These are phyloP conservation scores for Papilio polytes DNA, from an alignment of 1,140 invertebrate genomes.

Conservation along the genomic window DNA sequence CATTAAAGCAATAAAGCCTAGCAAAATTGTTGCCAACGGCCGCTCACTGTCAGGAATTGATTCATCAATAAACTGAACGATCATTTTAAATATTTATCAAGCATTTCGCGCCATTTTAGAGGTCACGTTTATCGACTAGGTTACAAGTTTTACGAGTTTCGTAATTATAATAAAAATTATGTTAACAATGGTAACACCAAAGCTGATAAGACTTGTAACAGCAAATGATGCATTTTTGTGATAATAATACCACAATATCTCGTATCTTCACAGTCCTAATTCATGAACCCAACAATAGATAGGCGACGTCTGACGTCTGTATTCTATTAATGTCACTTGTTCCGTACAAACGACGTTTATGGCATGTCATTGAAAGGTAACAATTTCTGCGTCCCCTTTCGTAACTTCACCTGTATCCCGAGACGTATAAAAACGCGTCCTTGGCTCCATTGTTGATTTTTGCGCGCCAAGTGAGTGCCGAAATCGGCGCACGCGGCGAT, in stretches of 20 bases:
- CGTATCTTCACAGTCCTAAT: neutral
- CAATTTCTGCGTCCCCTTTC: constrained; percentile 59
- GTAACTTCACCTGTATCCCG: constrained; percentile 74
- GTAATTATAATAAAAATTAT: constrained; percentile 30
- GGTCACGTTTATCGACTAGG: constrained; percentile 33
- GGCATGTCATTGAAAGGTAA: constrained; percentile 45
- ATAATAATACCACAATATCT: neutral
- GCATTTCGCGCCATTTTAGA: constrained; percentile 28
- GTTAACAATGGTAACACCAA: neutral
- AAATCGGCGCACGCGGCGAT: constrained; percentile 72
- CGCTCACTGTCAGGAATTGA: neutral
- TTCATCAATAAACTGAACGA: constrained; percentile 3
- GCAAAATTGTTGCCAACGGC: constrained; percentile 29
- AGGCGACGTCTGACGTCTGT: constrained; percentile 33
- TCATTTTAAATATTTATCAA: constrained; percentile 19
- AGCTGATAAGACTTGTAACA: neutral
- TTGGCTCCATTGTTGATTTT: constrained; percentile 78
- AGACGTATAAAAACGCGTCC: constrained; percentile 78
- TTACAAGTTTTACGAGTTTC: constrained; percentile 27
- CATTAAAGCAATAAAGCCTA: constrained; percentile 20
- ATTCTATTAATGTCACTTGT: constrained; percentile 48
- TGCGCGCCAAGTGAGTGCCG: constrained; percentile 80
- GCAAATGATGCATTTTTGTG: constrained; percentile 12
- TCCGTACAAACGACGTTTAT: constrained; percentile 41
- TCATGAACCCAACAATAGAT: constrained; percentile 43